Evolutionary conservation across 2,797 vertebrate genomes (phyloP).

Genomic region (Miichthys miiuy): DNA sequence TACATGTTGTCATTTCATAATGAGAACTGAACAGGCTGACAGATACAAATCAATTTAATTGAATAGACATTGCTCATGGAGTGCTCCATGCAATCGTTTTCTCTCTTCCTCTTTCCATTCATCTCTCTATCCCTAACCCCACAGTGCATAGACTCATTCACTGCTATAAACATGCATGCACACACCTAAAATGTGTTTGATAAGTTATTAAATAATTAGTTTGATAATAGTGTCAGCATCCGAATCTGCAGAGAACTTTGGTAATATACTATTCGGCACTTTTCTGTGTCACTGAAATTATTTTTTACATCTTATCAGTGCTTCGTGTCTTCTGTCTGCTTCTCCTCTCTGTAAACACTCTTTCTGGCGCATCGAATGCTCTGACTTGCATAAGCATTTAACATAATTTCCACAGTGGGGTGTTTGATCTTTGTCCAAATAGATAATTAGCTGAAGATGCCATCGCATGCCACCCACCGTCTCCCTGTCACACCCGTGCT

Average conservation of each 20-base stretch:
- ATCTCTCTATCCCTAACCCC: too few species aligned
- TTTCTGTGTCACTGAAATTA: constrained; percentile 10
- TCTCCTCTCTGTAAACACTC: constrained; percentile 15
- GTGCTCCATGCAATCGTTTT: not conserved
- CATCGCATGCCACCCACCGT: constrained; percentile 55
- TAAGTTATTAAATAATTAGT: too few species aligned
- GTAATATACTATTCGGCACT: not conserved
- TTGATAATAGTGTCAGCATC: too few species aligned
- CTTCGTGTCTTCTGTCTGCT: not conserved
- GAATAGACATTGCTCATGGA: not conserved
- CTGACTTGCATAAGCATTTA: constrained; percentile 60
- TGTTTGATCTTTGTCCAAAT: constrained; percentile 75
- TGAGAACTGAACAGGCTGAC: not conserved
- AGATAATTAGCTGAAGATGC: constrained; percentile 70
- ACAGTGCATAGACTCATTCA: not conserved
- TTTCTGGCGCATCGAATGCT: constrained; percentile 44
- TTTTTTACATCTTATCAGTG: constrained; percentile 13
- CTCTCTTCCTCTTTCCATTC: not conserved
- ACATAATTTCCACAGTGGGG: constrained; percentile 65
- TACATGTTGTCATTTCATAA: not conserved
- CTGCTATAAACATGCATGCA: too few species aligned
- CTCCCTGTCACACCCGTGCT: constrained; percentile 46
- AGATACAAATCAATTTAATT: not conserved
- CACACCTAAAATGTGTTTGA: too few species aligned
- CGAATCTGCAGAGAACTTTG: not conserved